phyloP scores from a whole-genome alignment of 2,113 vertebrate genomes.

The Chloebia gouldiae region DNA sequence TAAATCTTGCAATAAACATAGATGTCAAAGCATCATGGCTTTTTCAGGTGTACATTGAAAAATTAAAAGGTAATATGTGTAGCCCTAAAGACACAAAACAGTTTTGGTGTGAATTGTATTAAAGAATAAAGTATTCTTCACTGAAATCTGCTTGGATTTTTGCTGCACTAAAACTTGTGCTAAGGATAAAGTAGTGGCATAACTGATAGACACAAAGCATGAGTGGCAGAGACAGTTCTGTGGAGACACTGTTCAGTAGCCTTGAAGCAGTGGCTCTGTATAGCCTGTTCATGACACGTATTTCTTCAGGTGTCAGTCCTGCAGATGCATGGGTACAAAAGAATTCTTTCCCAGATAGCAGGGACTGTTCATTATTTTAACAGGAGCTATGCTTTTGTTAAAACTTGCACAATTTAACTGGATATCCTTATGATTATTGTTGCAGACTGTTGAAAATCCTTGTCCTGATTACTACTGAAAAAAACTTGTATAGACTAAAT shows the following conservation, averaged over 20 bases:
- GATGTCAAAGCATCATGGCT: background rate
- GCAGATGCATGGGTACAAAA: background rate
- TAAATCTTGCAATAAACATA: slow-evolving; percentile 33
- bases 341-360: background rate
- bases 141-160: background rate
- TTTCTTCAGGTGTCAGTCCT: background rate
- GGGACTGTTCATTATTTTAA: background rate
- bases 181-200: background rate
- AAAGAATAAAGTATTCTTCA: background rate
- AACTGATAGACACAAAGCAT: background rate
- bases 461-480: background rate
- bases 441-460: slow-evolving; percentile 46
- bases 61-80: background rate
- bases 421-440: background rate
- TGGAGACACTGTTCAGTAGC: background rate
- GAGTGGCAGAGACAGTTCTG: background rate
- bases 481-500: background rate
- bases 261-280: background rate
- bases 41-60: slow-evolving; percentile 13
- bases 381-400: background rate
- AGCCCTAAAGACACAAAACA: background rate
- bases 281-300: background rate
- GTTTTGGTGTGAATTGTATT: background rate
- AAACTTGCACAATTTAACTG: background rate
- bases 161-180: background rate